Evolutionary conservation across 2,888 invertebrate species (phyloP).

Genomic region (Amphipoea oculea): DNA sequence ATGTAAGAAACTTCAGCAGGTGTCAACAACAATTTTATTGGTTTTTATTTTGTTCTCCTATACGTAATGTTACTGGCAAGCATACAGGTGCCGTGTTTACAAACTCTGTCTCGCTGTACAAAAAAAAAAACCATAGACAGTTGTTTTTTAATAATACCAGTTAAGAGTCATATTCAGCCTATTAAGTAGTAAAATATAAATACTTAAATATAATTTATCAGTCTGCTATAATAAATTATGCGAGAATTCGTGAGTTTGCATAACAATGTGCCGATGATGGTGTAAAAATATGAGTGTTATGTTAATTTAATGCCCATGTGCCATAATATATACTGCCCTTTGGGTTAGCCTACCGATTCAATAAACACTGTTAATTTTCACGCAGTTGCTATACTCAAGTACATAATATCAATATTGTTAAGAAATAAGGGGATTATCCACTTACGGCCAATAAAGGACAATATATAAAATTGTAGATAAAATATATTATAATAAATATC

Average conservation of each 20-base stretch:
- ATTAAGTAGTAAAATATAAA: constrained; percentile 57
- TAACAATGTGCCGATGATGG: constrained; percentile 72
- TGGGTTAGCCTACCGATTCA: constrained; percentile 82
- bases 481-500: constrained; percentile 40
- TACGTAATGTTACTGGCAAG: constrained; percentile 61
- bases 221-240: constrained; percentile 49
- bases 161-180: constrained; percentile 57
- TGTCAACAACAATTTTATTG: constrained; percentile 57
- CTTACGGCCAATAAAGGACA: constrained; percentile 44
- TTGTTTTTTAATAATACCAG: constrained; percentile 27
- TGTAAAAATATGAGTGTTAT: constrained; percentile 81
- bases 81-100: constrained; percentile 63
- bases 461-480: constrained; percentile 61
- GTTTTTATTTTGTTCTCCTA: constrained; percentile 62
- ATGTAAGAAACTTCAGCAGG: constrained; percentile 75
- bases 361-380: constrained; percentile 67
- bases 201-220: constrained; percentile 63
- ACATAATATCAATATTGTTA: constrained; percentile 59
- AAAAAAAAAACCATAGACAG: constrained; percentile 31
- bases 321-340: constrained; percentile 82
- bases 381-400: constrained; percentile 64
- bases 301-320: constrained; percentile 84
- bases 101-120: constrained; percentile 64
- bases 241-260: constrained; percentile 68
- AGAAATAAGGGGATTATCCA: constrained; percentile 59